Evolutionary conservation across 2,113 vertebrate species (phyloP), one percentile per base, ranked within the genome.

Genomic region (Protobothrops flavoviridis): DNA sequence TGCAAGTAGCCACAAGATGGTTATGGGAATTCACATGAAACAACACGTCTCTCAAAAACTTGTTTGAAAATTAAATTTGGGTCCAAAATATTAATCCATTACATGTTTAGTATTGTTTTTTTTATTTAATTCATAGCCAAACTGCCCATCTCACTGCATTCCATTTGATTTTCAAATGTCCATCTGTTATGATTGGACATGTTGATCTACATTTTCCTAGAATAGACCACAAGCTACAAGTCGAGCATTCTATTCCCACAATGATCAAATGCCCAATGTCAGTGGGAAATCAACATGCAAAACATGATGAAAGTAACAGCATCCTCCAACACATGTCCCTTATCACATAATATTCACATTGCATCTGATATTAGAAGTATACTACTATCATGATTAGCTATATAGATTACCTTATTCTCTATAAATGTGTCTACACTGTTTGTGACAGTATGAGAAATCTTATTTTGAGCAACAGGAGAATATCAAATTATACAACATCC

Each of bases 81-180:
- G 12, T 90, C 53, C 93, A 59, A 59, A 48, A 69, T 59, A 92
- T 90, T 7, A 92, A 3, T 0, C 87, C 57, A 92, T 15, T 23
- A 88, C 39, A 50, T 21, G 17, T 4, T 87, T 92, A 26, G 13
- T 17, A 81, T 43, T 92, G 7, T 15, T 13, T 33, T 33, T 88
- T 89, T 92, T 92, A 81, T 85, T 87, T 85, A 3, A 33, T 50
- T 94, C 89, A 90, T 94, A 88, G 90, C 0, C 24, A 87, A 94
- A 92, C 15, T 39, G 0, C 2, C 12, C n/a, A 0, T 45, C 50
- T 8, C 87, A 64, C 3, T 91, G 45, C 1, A 7, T 91, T 39
- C 85, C 86, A 57, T 50, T 57, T 52, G 90, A 13, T 15, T 91
- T 13, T 20, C 48, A 57, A 33, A 81, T 81, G 69, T 74, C n/a